phyloP scores from a whole-genome alignment of 2,888 invertebrate species.

The Salticus scenicus region DNA sequence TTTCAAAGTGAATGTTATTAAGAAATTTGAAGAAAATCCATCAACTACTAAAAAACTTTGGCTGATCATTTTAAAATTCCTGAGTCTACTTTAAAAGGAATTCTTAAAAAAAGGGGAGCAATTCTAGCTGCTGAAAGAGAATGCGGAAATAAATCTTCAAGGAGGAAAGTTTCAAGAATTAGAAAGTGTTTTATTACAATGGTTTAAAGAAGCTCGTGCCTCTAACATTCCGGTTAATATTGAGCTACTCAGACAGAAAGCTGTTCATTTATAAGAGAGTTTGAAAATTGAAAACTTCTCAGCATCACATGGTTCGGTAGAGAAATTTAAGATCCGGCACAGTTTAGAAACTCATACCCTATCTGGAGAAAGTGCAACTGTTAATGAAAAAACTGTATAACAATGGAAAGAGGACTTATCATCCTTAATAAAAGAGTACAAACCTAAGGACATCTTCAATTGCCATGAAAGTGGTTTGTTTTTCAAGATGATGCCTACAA shows the following conservation, averaged over 20 bases:
- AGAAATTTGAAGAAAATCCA: neutral
- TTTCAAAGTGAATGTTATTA: neutral
- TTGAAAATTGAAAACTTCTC: slow-evolving; percentile 3
- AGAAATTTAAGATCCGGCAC: slow-evolving; percentile 2
- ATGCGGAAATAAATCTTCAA: neutral
- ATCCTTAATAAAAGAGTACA: neutral
- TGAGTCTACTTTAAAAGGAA: neutral
- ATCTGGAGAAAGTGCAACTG: slow-evolving; percentile 16
- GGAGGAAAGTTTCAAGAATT: too few species aligned
- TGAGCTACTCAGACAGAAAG: slow-evolving; percentile 19
- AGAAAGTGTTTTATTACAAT: neutral
- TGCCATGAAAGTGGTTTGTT: neutral
- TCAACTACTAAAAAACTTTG: neutral
- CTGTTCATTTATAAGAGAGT: neutral
- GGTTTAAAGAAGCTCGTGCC: slow-evolving; percentile 15
- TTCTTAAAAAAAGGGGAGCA: neutral
- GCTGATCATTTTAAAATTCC: neutral
- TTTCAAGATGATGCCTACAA: neutral
- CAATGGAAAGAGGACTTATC: slow-evolving; percentile 19
- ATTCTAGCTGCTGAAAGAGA: neutral
- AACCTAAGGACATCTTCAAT: slow-evolving; percentile 8
- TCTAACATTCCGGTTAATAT: slow-evolving; percentile 7
- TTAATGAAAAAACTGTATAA: neutral
- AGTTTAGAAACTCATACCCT: neutral
- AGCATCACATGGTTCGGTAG: slow-evolving; percentile 14